These are phyloP conservation scores for Dendrolimus houi DNA, from an alignment of 2,888 invertebrate genomes.

Conservation along the genomic window DNA sequence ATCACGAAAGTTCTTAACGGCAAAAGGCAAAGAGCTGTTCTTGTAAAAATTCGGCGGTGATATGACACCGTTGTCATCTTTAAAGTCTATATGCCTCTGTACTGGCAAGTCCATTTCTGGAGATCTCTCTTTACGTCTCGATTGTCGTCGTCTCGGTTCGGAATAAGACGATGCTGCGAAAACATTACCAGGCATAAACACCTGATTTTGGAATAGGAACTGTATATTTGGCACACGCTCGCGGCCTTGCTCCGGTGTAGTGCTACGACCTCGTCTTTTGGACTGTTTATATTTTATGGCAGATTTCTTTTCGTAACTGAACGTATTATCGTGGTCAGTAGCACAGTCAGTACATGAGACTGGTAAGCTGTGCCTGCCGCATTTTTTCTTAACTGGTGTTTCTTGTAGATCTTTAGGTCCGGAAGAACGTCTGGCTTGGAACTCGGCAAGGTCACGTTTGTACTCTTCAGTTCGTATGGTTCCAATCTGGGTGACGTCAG, in stretches of 20 bases:
- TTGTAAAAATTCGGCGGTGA: constrained; percentile 52
- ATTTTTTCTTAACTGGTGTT: constrained; percentile 55
- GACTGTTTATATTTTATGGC: constrained; percentile 51
- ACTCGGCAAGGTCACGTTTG: constrained; percentile 65
- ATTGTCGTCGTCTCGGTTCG: constrained; percentile 34
- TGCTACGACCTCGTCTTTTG: constrained; percentile 39
- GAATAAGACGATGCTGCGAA: constrained; percentile 38
- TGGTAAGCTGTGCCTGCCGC: constrained; percentile 57
- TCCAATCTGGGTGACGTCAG: constrained; percentile 34
- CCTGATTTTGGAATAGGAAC: constrained; percentile 68
- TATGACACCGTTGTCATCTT: constrained; percentile 34
- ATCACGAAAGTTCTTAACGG: constrained; percentile 37
- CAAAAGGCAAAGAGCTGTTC: constrained; percentile 51
- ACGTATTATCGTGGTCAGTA: constrained; percentile 50
- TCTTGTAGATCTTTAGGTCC: constrained; percentile 38
- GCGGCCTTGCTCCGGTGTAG: constrained; percentile 35
- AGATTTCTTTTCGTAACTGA: constrained; percentile 66
- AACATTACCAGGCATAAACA: constrained; percentile 64
- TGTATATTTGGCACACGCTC: constrained; percentile 59
- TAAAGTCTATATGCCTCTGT: constrained; percentile 56
- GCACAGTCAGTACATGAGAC: constrained; percentile 59
- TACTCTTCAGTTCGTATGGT: constrained; percentile 68
- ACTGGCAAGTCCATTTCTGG: constrained; percentile 37
- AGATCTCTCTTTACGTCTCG: constrained; percentile 30
- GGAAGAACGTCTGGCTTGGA: constrained; percentile 58